Percentiles rank a stretch among this genome's conserved stretches.
These are phyloP conservation scores for Telmatochromis bifrenatus DNA, from an alignment of 2,113 vertebrate genomes.

Conservation along the genomic window DNA sequence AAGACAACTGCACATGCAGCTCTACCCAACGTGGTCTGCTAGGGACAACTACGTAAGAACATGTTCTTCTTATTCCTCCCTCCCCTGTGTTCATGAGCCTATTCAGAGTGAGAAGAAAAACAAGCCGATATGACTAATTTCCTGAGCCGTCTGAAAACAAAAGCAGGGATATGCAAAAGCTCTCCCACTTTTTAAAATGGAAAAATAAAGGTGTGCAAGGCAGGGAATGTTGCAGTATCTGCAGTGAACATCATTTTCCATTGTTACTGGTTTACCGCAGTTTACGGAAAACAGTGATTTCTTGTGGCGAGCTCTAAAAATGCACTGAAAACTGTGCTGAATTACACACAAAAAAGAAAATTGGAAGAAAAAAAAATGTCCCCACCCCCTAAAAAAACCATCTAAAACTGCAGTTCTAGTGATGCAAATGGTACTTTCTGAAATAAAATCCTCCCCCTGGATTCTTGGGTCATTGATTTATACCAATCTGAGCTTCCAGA, in stretches of 20 bases:
- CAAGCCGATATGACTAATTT: neutral
- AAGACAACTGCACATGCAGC: slow-evolving; percentile 98
- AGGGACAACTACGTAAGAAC: slow-evolving; percentile 92
- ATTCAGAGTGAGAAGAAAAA: neutral
- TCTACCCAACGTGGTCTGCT: slow-evolving; percentile 98
- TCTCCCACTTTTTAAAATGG: neutral
- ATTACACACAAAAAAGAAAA: neutral
- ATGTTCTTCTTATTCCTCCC: neutral
- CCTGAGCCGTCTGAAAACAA: neutral
- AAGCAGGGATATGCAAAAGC: neutral
- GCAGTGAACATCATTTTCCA: neutral
- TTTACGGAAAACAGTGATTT: neutral
- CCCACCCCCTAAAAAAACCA: neutral
- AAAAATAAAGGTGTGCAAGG: neutral
- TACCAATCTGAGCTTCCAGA: neutral
- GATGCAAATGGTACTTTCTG: neutral
- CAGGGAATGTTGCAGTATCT: neutral
- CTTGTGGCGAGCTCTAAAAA: neutral
- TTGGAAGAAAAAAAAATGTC: neutral
- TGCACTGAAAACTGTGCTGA: neutral
- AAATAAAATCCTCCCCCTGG: neutral
- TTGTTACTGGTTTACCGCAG: neutral
- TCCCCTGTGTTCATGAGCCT: neutral
- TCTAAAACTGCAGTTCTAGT: neutral
- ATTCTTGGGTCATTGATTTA: neutral